Evolutionary conservation across 2,888 invertebrate genomes (phyloP).

Genomic region (Griposia aprilina): DNA sequence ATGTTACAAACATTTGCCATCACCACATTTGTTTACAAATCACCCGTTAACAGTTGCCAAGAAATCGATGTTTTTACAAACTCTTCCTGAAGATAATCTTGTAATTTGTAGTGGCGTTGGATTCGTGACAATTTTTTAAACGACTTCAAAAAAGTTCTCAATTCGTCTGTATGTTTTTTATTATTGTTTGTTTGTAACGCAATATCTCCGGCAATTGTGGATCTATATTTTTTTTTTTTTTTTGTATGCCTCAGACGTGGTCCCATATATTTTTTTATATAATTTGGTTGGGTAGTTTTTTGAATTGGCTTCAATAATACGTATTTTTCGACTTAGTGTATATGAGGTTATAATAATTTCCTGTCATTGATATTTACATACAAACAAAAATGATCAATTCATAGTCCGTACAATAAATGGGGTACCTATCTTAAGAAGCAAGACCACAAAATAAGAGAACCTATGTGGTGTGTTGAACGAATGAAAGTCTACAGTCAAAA

Average conservation of each 20-base stretch:
- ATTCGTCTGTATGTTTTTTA: too few species aligned
- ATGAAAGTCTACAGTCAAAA: background rate
- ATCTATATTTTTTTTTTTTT: too few species aligned
- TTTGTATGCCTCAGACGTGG: too few species aligned
- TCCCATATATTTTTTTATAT: too few species aligned
- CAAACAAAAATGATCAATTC: background rate
- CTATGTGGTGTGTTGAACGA: background rate
- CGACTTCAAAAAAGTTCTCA: too few species aligned
- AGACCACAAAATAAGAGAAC: background rate
- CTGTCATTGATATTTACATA: too few species aligned
- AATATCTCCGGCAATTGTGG: too few species aligned
- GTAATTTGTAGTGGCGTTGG: constrained; percentile 25
- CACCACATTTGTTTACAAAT: constrained; percentile 27
- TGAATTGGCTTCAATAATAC: too few species aligned
- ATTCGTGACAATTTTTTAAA: constrained; percentile 35
- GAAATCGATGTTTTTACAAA: constrained; percentile 45
- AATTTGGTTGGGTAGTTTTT: too few species aligned
- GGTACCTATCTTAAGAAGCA: background rate
- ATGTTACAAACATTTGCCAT: background rate
- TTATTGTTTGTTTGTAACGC: too few species aligned
- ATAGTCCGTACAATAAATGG: background rate
- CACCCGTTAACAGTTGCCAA: constrained; percentile 38
- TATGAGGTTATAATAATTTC: too few species aligned
- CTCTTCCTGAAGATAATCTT: constrained; percentile 29
- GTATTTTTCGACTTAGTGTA: too few species aligned